A percentile compares a stretch with the other conserved stretches of the same genome.
Conservation (phyloP, 2,888 invertebrate species). For the Scaeva pyrastri region DNA sequence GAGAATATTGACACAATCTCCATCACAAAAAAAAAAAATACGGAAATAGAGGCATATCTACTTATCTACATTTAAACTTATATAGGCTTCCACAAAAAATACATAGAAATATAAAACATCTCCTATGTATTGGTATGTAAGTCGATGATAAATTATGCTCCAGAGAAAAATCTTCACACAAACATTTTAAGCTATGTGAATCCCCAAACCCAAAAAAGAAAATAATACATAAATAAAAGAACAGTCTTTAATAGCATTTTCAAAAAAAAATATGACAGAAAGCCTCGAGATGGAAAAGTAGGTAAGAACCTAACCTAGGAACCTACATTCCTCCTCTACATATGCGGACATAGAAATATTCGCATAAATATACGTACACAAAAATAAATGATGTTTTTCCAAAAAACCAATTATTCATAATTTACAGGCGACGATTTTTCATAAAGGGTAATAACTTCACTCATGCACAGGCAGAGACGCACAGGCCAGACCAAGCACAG, state of each 20-base stretch:
- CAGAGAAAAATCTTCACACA: not conserved
- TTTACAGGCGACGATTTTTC: constrained; percentile 70
- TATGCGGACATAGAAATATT: not conserved
- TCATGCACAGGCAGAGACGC: constrained; percentile 25
- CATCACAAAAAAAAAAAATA: constrained; percentile 23
- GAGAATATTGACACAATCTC: constrained; percentile 14
- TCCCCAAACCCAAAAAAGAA: constrained; percentile 1
- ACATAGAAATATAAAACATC: not conserved
- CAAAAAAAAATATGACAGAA: constrained; percentile 39
- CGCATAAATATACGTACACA: not conserved
- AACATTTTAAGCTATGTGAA: constrained; percentile 10
- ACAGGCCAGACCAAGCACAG: not conserved
- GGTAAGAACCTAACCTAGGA: too few relatives aligned
- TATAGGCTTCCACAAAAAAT: not conserved
- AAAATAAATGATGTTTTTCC: constrained; percentile 42
- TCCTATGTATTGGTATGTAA: not conserved
- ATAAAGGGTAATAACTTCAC: constrained; percentile 68
- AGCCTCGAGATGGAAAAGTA: constrained; percentile 8
- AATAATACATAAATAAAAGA: constrained; percentile 25
- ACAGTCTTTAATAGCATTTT: constrained; percentile 44
- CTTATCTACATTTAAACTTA: not conserved
- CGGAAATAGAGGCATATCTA: constrained; percentile 7
- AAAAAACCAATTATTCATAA: constrained; percentile 71
- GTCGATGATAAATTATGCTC: constrained; percentile 50
- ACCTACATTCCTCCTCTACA: not conserved